Percentiles rank a stretch among this genome's conserved stretches.
These are phyloP conservation scores for Notothenia coriiceps DNA, from an alignment of 2,113 vertebrate species.

Conservation along the genomic window DNA sequence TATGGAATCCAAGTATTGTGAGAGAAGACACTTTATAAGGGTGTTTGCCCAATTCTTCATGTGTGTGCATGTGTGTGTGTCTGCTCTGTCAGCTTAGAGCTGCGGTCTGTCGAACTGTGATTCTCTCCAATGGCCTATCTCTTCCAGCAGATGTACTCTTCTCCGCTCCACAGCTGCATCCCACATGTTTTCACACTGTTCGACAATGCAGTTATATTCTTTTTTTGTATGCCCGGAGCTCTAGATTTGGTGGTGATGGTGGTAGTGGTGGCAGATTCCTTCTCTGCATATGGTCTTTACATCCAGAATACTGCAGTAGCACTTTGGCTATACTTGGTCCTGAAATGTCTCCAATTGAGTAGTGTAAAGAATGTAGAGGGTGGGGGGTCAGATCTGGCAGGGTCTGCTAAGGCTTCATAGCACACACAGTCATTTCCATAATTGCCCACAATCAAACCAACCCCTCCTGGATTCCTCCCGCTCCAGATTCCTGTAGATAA, in stretches of 20 bases:
- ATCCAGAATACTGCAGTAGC: conserved; percentile 46
- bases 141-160: conserved; percentile 73
- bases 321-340: conserved; percentile 67
- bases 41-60: conserved; percentile 33
- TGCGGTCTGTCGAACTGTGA: conserved; percentile 62
- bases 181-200: conserved; percentile 80
- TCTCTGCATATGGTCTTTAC: conserved; percentile 43
- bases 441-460: conserved; percentile 84
- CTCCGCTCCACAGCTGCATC: conserved; percentile 80
- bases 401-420: conserved; percentile 71
- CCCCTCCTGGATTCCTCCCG: conserved; percentile 79
- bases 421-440: conserved; percentile 81
- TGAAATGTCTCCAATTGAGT: conserved; percentile 69
- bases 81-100: conserved; percentile 54
- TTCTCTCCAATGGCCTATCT: conserved; percentile 73
- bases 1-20: not conserved
- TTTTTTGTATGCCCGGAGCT: conserved; percentile 43
- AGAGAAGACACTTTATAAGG: conserved; percentile 15
- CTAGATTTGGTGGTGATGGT: conserved; percentile 33
- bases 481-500: conserved; percentile 84
- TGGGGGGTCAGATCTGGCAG: conserved; percentile 70
- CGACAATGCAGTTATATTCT: conserved; percentile 59
- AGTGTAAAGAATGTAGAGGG: conserved; percentile 73
- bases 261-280: conserved; percentile 48
- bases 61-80: conserved; percentile 15